Evolutionary conservation across 2,797 vertebrate species (phyloP).

Genomic region (Labeo calbasu): DNA sequence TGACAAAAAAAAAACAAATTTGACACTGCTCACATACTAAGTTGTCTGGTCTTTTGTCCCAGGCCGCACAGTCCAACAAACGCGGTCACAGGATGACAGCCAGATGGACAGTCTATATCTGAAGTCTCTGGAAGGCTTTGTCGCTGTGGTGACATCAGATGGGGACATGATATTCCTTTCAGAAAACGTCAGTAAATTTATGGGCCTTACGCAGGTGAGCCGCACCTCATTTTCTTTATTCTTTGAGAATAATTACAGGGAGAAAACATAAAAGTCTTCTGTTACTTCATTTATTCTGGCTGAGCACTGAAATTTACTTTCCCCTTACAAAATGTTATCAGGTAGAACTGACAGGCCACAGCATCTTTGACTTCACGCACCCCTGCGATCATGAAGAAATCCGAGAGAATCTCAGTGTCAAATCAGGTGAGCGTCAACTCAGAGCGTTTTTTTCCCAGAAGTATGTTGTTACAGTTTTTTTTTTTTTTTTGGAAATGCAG

Average conservation of each 20-base stretch:
- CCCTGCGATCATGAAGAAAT: conserved; percentile 90
- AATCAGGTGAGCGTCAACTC: conserved; percentile 63
- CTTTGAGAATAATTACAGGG: background rate
- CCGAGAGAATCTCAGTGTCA: conserved; percentile 83
- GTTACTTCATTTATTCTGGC: background rate
- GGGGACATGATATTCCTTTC: conserved; percentile 89
- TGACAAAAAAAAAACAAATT: background rate
- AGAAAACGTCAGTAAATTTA: conserved; percentile 86
- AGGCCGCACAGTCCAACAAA: conserved; percentile 42
- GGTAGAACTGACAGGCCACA: conserved; percentile 88
- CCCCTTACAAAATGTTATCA: conserved; percentile 53
- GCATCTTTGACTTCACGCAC: conserved; percentile 89
- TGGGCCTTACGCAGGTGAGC: conserved; percentile 87
- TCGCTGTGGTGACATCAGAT: conserved; percentile 84
- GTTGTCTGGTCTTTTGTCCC: conserved; percentile 26
- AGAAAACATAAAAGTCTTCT: background rate
- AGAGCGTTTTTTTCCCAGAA: background rate
- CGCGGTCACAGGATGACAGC: conserved; percentile 15
- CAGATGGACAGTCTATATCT: conserved; percentile 68
- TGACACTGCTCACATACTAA: background rate
- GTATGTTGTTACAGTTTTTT: background rate
- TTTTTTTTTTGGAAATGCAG: background rate
- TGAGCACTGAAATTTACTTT: conserved; percentile 2
- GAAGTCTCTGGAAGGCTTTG: conserved; percentile 86
- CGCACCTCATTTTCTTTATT: background rate